Percentiles rank a stretch among this genome's conserved stretches.
phyloP scores from a whole-genome alignment of 2,888 invertebrate genomes.

The Tachina grossa region DNA sequence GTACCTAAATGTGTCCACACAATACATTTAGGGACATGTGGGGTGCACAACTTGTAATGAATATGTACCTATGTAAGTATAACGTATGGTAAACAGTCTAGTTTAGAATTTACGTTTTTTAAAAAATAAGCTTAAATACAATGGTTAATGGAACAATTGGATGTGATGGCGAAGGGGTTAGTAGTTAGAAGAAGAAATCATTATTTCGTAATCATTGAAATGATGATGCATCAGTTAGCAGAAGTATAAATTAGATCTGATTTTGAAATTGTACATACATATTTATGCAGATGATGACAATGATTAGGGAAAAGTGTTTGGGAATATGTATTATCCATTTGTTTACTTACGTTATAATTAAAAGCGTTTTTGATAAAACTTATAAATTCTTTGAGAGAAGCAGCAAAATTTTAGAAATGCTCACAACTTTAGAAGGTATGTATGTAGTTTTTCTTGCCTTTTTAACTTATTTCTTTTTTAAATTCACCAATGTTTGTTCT shows the following conservation, averaged over 20 bases:
- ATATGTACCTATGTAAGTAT: background rate
- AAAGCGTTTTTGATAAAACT: background rate
- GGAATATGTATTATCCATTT: background rate
- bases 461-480: background rate
- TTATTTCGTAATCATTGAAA: constrained; percentile 66
- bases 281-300: background rate
- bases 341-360: constrained; percentile 45
- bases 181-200: background rate
- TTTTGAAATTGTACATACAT: background rate
- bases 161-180: background rate
- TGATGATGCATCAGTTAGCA: constrained; percentile 43
- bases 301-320: constrained; percentile 16
- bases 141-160: constrained; percentile 5
- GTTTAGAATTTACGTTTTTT: background rate
- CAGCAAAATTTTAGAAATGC: background rate
- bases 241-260: background rate
- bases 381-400: background rate
- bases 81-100: constrained; percentile 23
- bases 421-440: background rate
- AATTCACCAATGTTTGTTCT: constrained; percentile 42
- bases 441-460: background rate
- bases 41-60: too few relatives aligned
- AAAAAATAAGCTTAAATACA: constrained; percentile 5
- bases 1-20: too few relatives aligned
- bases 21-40: background rate